phyloP scores from a whole-genome alignment of 2,113 vertebrate species.

The Pluvialis apricaria region DNA sequence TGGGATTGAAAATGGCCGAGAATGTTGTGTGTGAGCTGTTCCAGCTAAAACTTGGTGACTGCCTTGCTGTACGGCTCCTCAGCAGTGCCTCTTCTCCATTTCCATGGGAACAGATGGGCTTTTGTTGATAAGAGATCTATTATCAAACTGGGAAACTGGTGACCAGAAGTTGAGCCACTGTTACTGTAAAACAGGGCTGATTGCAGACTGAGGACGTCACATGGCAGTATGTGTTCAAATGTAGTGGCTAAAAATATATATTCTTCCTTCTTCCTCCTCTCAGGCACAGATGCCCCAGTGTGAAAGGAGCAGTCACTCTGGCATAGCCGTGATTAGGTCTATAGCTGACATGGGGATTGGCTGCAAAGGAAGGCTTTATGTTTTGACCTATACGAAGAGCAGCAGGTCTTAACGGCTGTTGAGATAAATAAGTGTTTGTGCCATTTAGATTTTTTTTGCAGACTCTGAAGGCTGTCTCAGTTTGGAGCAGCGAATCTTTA shows the following conservation, averaged over 20 bases:
- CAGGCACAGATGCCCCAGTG: background rate
- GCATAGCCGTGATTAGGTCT: background rate
- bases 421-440: background rate
- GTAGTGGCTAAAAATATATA: constrained; percentile 32
- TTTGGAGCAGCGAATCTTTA: background rate
- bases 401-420: background rate
- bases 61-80: background rate
- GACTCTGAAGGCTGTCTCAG: background rate
- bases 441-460: background rate
- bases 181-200: background rate
- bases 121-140: background rate
- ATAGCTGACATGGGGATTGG: background rate
- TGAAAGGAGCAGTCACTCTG: background rate
- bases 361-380: background rate
- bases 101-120: constrained; percentile 10
- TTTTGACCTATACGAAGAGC: background rate
- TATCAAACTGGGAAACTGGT: background rate
- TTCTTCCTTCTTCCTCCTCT: constrained; percentile 7
- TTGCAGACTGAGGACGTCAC: constrained; percentile 6
- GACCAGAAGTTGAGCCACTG: background rate
- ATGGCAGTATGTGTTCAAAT: constrained; percentile 7
- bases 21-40: background rate
- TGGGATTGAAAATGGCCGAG: background rate
- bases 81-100: background rate
- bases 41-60: background rate